Conservation (phyloP, 2,113 vertebrate genomes). For the Mesitornis unicolor region DNA sequence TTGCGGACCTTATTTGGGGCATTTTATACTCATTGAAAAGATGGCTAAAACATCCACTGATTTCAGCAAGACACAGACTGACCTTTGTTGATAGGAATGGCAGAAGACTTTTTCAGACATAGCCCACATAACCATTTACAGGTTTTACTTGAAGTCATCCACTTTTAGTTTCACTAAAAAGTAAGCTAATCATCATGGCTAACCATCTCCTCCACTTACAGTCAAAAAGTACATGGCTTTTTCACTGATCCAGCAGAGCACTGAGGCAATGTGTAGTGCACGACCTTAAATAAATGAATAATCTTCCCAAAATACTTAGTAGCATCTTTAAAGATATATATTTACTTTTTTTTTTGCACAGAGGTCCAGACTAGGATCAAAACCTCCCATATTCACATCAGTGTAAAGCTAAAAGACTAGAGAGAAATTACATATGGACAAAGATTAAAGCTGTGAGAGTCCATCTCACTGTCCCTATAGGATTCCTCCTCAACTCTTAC, state of each 20-base stretch:
- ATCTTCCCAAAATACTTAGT: background rate
- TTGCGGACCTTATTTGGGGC: background rate
- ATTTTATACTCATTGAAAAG: background rate
- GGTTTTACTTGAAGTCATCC: background rate
- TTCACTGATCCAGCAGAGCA: background rate
- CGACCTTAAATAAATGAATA: background rate
- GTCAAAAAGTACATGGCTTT: background rate
- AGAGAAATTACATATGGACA: background rate
- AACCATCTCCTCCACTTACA: background rate
- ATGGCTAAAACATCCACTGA: background rate
- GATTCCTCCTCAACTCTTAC: background rate
- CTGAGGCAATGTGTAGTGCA: background rate
- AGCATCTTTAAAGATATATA: background rate
- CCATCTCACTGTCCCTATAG: background rate
- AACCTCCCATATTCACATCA: background rate
- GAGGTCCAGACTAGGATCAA: background rate
- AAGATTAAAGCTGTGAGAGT: background rate
- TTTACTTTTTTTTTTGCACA: background rate
- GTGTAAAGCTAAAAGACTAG: background rate
- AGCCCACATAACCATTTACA: background rate
- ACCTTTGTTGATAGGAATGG: background rate
- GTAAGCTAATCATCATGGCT: background rate
- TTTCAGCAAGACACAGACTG: background rate
- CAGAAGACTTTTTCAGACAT: background rate
- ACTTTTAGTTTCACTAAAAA: background rate